Base-by-base conservation (phyloP, 2,113 vertebrate genomes). In the Petroica traversi region DNA sequence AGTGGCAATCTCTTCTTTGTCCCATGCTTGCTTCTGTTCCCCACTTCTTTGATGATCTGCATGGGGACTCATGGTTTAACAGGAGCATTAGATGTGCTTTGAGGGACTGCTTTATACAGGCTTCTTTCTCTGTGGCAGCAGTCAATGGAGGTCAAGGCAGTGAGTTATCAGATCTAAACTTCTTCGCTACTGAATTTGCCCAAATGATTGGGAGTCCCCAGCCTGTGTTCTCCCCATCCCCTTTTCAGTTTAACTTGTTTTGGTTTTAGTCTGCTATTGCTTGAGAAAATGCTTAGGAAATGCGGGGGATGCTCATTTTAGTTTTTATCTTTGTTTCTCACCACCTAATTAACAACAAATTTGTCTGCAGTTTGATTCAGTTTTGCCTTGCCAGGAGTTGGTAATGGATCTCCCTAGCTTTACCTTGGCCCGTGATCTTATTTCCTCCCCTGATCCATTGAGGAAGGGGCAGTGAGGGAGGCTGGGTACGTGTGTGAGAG, bases 141-240 rank as follows among this genome's bases (percentile, higher is more conserved):
- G 1, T 41, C 5, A 24, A 4, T 15, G 9, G 52, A 68, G 38
- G 33, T 48, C 8, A 26, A 79, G 46, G 33, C 2, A 3, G 14
- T 10, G n/a, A 19, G 16, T 51, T 33, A 8, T 64, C 57, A 66
- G 33, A 75, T 63, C 36, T 6, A 16, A 61, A 48, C 29, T 67
- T 34, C 19, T 31, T 92, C 9, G 2, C 33, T 76, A 40, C 52
- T 62, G 88, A 64, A 45, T 91, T 75, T 74, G 20, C 55, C 31
- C 34, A 34, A 45, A 2, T 48, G 71, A 9, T 18, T 55, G 25
- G 28, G 29, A 54, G 33, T 48, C 29, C 36, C 49, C 40, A n/a
- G 66, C 45, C 33, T 59, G 24, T 71, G 31, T 33, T 14, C 5
- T 5, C 1, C 5, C 19, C 8, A 0, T 4, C 9, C 11, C 1